A percentile compares a stretch with the other conserved stretches of the same genome.
phyloP scores from a whole-genome alignment of 2,113 vertebrate genomes.

The Strix aluco region DNA sequence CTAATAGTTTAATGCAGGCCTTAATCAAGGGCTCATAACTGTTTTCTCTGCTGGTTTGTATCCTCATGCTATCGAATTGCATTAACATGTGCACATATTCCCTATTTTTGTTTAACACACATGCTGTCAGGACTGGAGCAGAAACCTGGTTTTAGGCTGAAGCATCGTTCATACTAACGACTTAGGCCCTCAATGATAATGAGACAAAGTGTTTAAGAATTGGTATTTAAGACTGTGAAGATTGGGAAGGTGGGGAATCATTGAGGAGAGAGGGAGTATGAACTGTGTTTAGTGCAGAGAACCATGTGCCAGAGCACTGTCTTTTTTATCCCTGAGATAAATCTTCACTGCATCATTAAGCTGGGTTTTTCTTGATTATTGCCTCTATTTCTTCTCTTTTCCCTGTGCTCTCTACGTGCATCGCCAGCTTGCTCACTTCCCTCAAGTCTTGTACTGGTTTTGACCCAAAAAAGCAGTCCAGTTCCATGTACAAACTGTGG shows the following conservation, averaged over 20 bases:
- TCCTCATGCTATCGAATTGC: conserved; percentile 11
- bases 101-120: neutral
- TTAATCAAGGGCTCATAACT: conserved; percentile 72
- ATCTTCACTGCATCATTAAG: neutral
- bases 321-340: neutral
- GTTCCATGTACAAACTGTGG: fast-evolving
- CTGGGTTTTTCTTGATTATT: neutral
- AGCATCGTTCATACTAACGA: neutral
- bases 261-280: neutral
- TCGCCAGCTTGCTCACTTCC: neutral
- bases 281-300: neutral
- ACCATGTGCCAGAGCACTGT: neutral
- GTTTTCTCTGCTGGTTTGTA: conserved; percentile 53
- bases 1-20: conserved; percentile 66
- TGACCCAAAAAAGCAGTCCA: neutral
- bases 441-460: neutral
- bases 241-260: neutral
- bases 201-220: neutral
- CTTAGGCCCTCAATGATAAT: neutral
- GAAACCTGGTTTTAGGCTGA: neutral
- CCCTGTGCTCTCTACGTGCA: fast-evolving
- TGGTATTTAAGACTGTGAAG: neutral
- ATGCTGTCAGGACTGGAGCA: neutral
- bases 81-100: neutral
- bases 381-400: neutral